A percentile compares a stretch with the other conserved stretches of the same genome.
phyloP scores from a whole-genome alignment of 1,140 invertebrate genomes.

The Lepeophtheirus salmonis region DNA sequence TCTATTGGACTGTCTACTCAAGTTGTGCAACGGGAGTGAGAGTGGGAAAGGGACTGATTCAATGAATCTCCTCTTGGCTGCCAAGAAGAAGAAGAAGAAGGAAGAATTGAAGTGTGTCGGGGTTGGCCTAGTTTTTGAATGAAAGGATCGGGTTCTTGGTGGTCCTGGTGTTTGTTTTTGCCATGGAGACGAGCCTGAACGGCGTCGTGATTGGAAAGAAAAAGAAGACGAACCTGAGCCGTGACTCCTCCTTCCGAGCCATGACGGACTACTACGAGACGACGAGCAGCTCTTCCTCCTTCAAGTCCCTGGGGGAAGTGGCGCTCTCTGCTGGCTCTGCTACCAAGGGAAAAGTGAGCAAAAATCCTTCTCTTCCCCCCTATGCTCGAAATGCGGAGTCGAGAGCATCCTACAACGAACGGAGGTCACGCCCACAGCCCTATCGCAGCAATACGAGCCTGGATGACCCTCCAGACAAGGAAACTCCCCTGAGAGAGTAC shows the following conservation, averaged over 20 bases:
- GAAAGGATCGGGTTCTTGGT: neutral
- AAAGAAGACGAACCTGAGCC: neutral
- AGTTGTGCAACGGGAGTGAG: too few relatives aligned
- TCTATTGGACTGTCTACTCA: too few relatives aligned
- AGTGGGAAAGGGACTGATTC: too few relatives aligned
- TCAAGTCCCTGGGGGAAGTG: neutral
- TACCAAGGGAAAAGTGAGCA: neutral
- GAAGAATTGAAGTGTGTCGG: too few relatives aligned
- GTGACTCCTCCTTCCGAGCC: neutral
- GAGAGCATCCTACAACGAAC: neutral
- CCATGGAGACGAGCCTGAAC: neutral
- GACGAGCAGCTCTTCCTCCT: neutral
- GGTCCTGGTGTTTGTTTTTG: neutral
- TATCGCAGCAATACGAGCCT: slow-evolving; percentile 19
- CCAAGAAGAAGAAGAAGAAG: too few relatives aligned
- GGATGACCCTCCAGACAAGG: neutral
- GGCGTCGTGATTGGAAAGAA: neutral
- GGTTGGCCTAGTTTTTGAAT: too few relatives aligned
- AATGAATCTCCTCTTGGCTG: too few relatives aligned
- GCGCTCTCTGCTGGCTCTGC: too few relatives aligned
- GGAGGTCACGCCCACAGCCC: neutral
- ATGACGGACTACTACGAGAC: neutral
- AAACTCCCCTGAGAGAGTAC: slow-evolving; percentile 33
- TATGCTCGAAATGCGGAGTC: neutral
- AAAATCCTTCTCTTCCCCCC: neutral